Percentiles rank a stretch among this genome's conserved stretches.
Evolutionary conservation across 2,797 vertebrate genomes (phyloP).

Genomic region (Myotis planiceps): DNA sequence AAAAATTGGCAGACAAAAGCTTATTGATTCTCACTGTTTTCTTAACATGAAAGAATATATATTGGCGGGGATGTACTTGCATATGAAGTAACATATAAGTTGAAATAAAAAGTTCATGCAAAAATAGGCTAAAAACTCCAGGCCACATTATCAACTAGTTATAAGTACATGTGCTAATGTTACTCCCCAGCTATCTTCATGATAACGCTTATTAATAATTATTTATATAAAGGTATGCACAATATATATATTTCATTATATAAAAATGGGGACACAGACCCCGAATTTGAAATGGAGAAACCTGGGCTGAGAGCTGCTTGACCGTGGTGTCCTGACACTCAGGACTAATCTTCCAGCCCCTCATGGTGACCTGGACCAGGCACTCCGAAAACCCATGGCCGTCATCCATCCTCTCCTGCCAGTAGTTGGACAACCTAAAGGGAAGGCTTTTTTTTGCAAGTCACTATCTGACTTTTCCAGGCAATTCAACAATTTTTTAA

Average conservation of each 20-base stretch:
- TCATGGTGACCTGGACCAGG: conserved; percentile 3
- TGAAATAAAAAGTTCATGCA: background rate
- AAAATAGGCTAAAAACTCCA: background rate
- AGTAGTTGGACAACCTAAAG: conserved; percentile 60
- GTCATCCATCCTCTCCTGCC: conserved; percentile 51
- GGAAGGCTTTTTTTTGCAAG: conserved; percentile 64
- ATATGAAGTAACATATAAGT: background rate
- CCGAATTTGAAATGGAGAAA: background rate
- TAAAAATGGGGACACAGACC: background rate
- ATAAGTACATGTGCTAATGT: background rate
- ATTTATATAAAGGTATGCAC: background rate
- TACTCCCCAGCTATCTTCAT: background rate
- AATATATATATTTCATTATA: background rate
- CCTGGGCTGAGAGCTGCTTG: background rate
- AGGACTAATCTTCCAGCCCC: conserved; percentile 22
- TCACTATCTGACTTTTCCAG: conserved; percentile 77
- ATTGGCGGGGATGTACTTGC: background rate
- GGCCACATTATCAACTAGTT: background rate
- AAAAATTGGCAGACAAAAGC: background rate
- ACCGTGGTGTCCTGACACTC: background rate
- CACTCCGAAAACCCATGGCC: conserved; percentile 3
- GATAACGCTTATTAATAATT: background rate
- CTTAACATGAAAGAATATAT: background rate
- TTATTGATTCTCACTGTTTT: conserved; percentile 1
- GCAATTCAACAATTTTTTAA: conserved; percentile 75